Evolutionary conservation across 2,797 vertebrate species (phyloP), one percentile per base, ranked within the genome.

Genomic region (Jordanella pulchra): DNA sequence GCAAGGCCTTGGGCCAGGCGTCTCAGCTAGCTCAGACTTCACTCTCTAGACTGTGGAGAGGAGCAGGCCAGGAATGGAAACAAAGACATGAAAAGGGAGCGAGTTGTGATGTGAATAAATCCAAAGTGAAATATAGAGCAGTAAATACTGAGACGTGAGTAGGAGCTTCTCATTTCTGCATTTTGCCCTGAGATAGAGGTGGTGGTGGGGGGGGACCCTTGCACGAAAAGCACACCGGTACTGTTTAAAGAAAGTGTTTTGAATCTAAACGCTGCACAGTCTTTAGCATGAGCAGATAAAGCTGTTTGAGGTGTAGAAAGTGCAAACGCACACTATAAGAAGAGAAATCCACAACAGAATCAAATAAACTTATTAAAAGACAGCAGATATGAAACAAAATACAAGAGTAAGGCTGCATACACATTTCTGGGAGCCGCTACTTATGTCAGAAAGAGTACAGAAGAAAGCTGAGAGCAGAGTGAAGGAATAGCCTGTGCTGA

Each of bases 1-100:
- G 80, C 80, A 87, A 88, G 91, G 91, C 91, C 90, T 90, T 87
- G 85, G 89, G 91, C 91, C 89, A 91, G 79, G 85, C 75, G 71
- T 89, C 87, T 88, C 86, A 80, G 86, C 90, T 86, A 82, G 87
- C 91, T 89, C 90, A 90, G 89, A 91, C 91, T 91, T 90, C 83
- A 84, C 91, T 90, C 89, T 89, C 82, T 84, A 89, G 84, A 89
- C 86, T 87, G 83, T 35, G 66, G 73, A 87, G 81, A 90, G 86
- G 86, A 87, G 83, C 87, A 85, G 85, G 85, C 88, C 87, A 85
- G 78, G 80, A 87, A 79, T 30, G 17, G 63, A 86, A 74, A 91
- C 84, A 91, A 87, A 89, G 83, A 84, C 72, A 88, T 88, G 82
- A 91, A 92, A 87, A 86, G 81, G 58, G 68, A 86, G 74, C 84